Percentiles rank a stretch among this genome's conserved stretches.
phyloP scores from a whole-genome alignment of 1,140 invertebrate genomes.

The Conopomorpha cramerella region DNA sequence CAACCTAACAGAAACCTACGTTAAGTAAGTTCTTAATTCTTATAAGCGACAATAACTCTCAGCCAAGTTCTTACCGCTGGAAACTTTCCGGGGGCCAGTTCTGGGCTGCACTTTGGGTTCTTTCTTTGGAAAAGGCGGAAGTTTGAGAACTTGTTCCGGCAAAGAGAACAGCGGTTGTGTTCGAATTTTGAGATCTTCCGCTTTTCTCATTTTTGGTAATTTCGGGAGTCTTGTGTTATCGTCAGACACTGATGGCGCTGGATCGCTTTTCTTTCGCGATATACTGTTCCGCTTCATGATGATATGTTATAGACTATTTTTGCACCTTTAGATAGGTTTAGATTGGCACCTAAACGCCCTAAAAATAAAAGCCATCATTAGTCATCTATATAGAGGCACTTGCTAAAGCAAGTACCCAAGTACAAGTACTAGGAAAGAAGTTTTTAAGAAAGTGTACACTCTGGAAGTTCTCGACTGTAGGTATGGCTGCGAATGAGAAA shows the following conservation, averaged over 20 bases:
- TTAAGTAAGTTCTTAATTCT: not conserved
- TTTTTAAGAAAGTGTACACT: too few relatives aligned
- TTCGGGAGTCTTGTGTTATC: conserved; percentile 37
- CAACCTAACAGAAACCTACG: not conserved
- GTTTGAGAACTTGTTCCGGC: conserved; percentile 56
- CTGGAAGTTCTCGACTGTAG: too few relatives aligned
- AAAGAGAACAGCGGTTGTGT: conserved; percentile 57
- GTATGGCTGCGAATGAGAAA: too few relatives aligned
- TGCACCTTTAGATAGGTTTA: not conserved
- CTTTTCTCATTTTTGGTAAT: conserved; percentile 51
- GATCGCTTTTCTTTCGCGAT: conserved; percentile 21
- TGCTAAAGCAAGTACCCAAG: too few relatives aligned
- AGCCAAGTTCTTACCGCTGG: conserved; percentile 17
- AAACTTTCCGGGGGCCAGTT: conserved; percentile 18
- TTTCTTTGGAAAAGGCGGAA: conserved; percentile 26
- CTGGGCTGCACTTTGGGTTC: conserved; percentile 21
- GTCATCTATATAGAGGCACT: too few relatives aligned
- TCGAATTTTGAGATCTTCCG: conserved; percentile 57
- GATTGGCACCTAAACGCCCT: too few relatives aligned
- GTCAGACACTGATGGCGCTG: conserved; percentile 23
- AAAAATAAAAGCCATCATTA: too few relatives aligned
- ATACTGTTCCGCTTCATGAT: not conserved
- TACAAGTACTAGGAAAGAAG: too few relatives aligned
- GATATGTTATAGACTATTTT: not conserved
- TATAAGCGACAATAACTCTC: too few relatives aligned